Base-by-base conservation (phyloP, 1,140 invertebrate species). In the Drosophila setifemur region DNA sequence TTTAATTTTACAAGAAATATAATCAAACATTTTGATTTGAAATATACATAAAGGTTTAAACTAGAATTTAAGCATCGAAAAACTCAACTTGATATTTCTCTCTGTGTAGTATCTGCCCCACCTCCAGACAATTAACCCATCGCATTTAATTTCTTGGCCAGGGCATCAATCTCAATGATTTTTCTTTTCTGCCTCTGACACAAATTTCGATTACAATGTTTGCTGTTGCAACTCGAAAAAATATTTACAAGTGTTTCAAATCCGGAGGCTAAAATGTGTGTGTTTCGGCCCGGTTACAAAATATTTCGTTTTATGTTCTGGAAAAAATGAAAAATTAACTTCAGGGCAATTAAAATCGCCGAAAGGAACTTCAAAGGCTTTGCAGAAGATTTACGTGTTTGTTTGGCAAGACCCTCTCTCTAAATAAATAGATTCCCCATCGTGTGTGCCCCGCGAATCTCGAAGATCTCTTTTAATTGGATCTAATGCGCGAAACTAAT, bases 401-500 rank as follows among this genome's bases (percentile, higher is more conserved):
- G 47, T 31, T 52, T 68, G 42, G 73, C 25, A 12, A 58, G 19
- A 54, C 21, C 11, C 23, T 26, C 45, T 64, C 45, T 69, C 45
- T 40, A 73, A 73, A 79, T 79, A 79, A 64, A 79, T 69, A 70
- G 47, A 49, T 60, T 64, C 76, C 50, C 39, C 37, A 37, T 52
- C 54, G 48, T 52, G 55, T 57, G 66, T 55, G 71, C 45, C 26
- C 9, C 40, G 29, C 21, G 53, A 31, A 16, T 16, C 33, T 28
- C 14, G 49, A 14, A 33, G 73, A 42, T 57, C 50, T 68, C 68
- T 55, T 49, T 64, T 83, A 83, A 83, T 82, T 82, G 78, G 57
- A 68, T 64, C 68, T 73, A 82, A 83, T 77, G 78, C 78, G 68
- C 79, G 73, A 78, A 73, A 85, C 71, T 82, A 73, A 82, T 82